Conservation (phyloP, 2,113 vertebrate genomes). For the Macrotus californicus region DNA sequence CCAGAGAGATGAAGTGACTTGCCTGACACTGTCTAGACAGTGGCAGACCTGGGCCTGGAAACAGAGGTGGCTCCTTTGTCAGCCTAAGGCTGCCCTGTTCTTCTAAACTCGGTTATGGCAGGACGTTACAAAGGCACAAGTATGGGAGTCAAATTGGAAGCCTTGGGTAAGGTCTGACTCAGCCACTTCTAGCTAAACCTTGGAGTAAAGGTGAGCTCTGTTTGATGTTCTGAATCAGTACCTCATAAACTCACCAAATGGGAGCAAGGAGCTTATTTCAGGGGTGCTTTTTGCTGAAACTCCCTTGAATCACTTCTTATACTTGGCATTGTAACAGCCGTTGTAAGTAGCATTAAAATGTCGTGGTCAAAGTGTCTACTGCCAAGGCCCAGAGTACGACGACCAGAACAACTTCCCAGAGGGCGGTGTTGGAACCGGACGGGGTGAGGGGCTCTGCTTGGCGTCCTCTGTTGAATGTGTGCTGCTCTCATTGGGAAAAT, state of each 20-base stretch:
- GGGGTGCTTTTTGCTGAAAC: background rate
- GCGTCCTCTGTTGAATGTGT: background rate
- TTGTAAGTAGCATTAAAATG: background rate
- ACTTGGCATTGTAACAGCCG: background rate
- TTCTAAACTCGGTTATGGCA: background rate
- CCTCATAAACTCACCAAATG: background rate
- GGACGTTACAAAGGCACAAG: background rate
- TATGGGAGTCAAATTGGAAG: background rate
- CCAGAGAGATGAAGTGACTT: conserved; percentile 59
- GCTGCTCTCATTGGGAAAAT: background rate
- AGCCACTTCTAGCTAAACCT: background rate
- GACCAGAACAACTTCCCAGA: background rate
- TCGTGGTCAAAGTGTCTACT: background rate
- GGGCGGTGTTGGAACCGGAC: too few species aligned
- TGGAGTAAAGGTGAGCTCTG: background rate
- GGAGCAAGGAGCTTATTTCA: background rate
- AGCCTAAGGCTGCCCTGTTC: background rate
- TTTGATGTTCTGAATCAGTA: background rate
- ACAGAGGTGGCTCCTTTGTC: background rate
- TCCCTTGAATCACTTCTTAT: background rate
- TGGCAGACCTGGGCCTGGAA: conserved; percentile 21
- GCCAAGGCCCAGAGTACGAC: background rate
- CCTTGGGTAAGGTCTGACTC: background rate
- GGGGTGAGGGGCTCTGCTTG: background rate
- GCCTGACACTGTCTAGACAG: conserved; percentile 58